phyloP scores from a whole-genome alignment of 2,797 vertebrate species.

The Sibirionetta formosa region DNA sequence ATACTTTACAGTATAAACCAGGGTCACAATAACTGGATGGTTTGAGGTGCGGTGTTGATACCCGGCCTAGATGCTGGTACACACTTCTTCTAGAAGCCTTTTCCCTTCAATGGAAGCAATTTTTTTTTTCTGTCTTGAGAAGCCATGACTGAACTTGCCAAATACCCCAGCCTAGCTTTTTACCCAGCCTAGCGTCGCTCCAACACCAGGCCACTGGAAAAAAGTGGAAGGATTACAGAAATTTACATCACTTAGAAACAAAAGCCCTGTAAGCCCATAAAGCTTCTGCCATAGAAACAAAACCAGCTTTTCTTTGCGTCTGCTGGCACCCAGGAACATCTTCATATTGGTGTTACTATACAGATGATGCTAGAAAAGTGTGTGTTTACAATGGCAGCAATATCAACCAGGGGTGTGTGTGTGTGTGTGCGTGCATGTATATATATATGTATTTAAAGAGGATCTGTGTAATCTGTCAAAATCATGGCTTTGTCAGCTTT shows the following conservation, averaged over 20 bases:
- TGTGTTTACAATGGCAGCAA: accelerated
- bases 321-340: background rate
- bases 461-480: background rate
- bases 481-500: background rate
- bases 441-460: no score
- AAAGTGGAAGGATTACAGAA: no score
- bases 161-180: no score
- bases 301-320: background rate
- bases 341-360: background rate
- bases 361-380: background rate
- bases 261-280: background rate
- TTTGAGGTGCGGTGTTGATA: background rate
- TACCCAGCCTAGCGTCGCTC: background rate
- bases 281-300: background rate
- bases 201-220: background rate
- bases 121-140: accelerated
- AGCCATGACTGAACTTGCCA: background rate
- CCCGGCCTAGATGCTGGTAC: background rate
- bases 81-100: background rate
- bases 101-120: background rate
- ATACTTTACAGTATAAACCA: background rate
- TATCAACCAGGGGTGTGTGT: background rate
- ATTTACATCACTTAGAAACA: background rate
- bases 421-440: no score
- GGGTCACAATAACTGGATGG: background rate